Conservation (phyloP, 1,140 invertebrate genomes). For the Scaptomyza pallida region DNA sequence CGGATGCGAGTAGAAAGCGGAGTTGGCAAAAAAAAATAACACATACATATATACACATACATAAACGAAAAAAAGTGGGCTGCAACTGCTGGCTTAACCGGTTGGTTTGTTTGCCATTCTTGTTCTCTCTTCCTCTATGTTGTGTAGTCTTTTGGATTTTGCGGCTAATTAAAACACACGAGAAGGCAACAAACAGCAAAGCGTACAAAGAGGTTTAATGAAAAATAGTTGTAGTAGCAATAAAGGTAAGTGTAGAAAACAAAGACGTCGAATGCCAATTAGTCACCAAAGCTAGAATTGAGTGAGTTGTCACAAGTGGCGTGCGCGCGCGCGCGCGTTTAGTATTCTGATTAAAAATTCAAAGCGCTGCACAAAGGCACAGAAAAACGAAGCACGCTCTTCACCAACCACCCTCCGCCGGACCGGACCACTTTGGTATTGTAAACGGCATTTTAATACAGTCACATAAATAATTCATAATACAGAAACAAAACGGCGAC, state of each 20-base stretch:
- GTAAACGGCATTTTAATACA: constrained; percentile 64
- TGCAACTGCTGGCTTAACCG: constrained; percentile 38
- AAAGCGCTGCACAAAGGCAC: constrained; percentile 43
- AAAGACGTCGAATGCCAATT: constrained; percentile 61
- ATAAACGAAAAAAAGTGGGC: constrained; percentile 38
- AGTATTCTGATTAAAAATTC: constrained; percentile 75
- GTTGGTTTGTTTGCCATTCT: constrained; percentile 30
- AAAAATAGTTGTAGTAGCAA: constrained; percentile 59
- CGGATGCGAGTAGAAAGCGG: constrained; percentile 46
- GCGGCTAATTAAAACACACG: constrained; percentile 44
- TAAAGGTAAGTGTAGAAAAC: constrained; percentile 27
- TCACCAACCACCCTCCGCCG: too few species aligned
- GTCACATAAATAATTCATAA: constrained; percentile 66
- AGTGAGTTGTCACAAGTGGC: constrained; percentile 52
- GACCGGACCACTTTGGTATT: constrained; percentile 48
- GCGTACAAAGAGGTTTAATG: constrained; percentile 41
- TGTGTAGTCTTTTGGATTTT: constrained; percentile 33
- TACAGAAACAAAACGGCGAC: constrained; percentile 33
- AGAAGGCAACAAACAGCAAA: constrained; percentile 15
- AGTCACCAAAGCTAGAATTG: constrained; percentile 52
- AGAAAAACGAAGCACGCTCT: not conserved
- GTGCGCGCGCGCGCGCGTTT: constrained; percentile 20
- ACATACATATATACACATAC: not conserved
- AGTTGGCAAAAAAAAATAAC: constrained; percentile 18
- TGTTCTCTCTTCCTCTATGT: constrained; percentile 22